Evolutionary conservation across 2,797 vertebrate genomes (phyloP), one percentile per base, ranked within the genome.

Genomic region (Chiloscyllium punctatum): DNA sequence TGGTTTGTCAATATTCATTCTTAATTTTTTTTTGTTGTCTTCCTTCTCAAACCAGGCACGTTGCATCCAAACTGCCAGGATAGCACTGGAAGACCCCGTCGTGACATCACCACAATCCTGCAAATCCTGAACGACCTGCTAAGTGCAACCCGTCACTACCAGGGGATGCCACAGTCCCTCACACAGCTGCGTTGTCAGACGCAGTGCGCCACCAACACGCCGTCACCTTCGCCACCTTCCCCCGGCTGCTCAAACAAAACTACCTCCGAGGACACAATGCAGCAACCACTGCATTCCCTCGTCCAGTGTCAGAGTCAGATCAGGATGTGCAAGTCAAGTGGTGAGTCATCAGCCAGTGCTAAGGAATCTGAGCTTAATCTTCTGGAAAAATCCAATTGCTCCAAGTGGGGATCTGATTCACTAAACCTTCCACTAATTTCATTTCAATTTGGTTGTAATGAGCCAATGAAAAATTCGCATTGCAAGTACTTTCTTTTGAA

Each of bases 61-160:
- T 98, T 99, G 98, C 99, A 99, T 97, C 99, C 99, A 66, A 99
- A 99, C 97, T 99, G 99, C 97, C 99, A 99, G 97, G 99, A 99
- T 97, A 99, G 99, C 97, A 99, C 97, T 4, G 99, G 99, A 51
- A 98, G 99, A 96, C 99, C 99, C 0, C 97, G 99, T 95, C 98
- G 99, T 66, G 99, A 99, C 96, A 99, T 99, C 0, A 98, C 98
- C 97, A 99, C 99, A 97, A 99, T 99, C 97, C 98, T 99, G 96
- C 99, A 99, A 97, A 99, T 99, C 96, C 98, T 99, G 95, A 99
- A 99, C 0, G 99, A 99, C 97, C 98, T 99, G 96, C 97, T 99
- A 97, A 99, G 99, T 1, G 99, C 99, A 96, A 99, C 99, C 0
- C 98, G 99, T 97, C 99, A 99, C 97, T 99, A 99, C 98, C 99